Percentiles rank a stretch among this genome's conserved stretches.
These are phyloP conservation scores for Chironex yamaguchii DNA, from an alignment of 30 jellyfish, hydroid and myxozoan species.

Conservation along the genomic window DNA sequence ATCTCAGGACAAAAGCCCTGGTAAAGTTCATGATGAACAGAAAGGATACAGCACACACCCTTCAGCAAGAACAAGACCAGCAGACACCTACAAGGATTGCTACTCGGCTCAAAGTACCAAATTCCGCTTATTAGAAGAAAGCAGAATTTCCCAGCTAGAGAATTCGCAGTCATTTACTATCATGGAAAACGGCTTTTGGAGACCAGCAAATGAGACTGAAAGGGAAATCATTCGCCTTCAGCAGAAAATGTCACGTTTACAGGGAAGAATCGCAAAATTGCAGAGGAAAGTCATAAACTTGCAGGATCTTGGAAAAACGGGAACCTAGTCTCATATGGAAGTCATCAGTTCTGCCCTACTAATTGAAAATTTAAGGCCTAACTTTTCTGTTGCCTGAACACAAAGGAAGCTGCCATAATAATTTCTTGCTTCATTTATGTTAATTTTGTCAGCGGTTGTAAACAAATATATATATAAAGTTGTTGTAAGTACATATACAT, in stretches of 20 bases:
- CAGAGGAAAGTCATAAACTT: not conserved
- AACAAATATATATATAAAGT: too few species aligned
- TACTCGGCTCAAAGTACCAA: not conserved
- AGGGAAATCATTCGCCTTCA: conserved; percentile 4
- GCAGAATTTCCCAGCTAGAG: not conserved
- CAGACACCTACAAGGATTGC: not conserved
- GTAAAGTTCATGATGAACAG: not conserved
- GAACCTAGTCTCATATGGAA: too few species aligned
- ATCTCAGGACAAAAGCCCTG: not conserved
- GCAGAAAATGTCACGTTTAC: conserved; percentile 10
- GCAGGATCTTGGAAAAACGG: too few species aligned
- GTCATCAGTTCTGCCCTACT: too few species aligned
- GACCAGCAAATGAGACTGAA: not conserved
- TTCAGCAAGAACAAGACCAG: not conserved
- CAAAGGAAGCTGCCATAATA: too few species aligned
- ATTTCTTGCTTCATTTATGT: too few species aligned
- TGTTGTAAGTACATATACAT: too few species aligned
- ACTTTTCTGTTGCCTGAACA: too few species aligned
- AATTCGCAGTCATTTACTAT: not conserved
- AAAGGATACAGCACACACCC: not conserved
- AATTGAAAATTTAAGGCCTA: too few species aligned
- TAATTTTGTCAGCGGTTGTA: too few species aligned
- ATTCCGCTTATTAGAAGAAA: not conserved
- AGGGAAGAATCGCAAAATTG: not conserved
- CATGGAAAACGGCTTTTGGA: not conserved